phyloP scores from a whole-genome alignment of 1,140 invertebrate species.

The Temnothorax curvispinosus region DNA sequence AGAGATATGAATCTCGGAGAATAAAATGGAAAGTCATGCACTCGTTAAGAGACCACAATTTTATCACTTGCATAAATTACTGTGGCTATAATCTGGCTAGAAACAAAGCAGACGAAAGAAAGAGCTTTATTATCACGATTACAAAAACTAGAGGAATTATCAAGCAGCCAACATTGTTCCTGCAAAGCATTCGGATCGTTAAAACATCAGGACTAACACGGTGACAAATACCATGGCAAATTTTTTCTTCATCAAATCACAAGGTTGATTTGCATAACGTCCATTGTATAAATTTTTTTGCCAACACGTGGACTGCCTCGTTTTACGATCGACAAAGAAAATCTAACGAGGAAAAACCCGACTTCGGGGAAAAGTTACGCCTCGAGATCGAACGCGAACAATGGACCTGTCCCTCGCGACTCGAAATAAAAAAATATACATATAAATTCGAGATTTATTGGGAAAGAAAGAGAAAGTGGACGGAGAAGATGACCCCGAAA shows the following conservation, averaged over 20 bases:
- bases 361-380: not conserved
- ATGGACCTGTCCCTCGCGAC: not conserved
- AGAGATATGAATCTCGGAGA: not conserved
- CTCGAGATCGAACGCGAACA: not conserved
- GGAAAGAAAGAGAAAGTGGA: not conserved
- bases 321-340: not conserved
- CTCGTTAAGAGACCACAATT: not conserved
- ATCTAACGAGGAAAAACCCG: not conserved
- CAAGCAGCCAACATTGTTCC: not conserved
- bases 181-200: not conserved
- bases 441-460: not conserved
- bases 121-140: not conserved
- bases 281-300: conserved; percentile 2
- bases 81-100: not conserved
- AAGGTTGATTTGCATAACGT: not conserved
- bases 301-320: too few relatives aligned
- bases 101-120: not conserved
- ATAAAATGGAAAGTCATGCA: not conserved
- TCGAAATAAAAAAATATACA: not conserved
- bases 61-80: not conserved
- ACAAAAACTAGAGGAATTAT: not conserved
- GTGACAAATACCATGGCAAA: too few relatives aligned
- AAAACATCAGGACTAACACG: not conserved
- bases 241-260: not conserved
- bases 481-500: too few relatives aligned